Evolutionary conservation across 2,113 vertebrate genomes (phyloP), one percentile per base, ranked within the genome.

Genomic region (Semicossyphus pulcher): DNA sequence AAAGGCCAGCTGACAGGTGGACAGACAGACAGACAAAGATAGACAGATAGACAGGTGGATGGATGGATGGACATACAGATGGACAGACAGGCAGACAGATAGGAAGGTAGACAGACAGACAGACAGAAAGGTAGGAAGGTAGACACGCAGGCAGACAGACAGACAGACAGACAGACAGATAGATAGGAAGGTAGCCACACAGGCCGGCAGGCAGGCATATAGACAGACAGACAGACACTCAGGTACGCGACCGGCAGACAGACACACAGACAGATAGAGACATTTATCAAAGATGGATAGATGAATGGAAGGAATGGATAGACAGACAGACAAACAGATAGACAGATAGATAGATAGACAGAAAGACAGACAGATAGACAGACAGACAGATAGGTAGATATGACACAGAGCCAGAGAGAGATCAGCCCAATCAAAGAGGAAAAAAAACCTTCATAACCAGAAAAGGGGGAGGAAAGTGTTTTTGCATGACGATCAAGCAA

Each of bases 401-500:
- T n/a, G 16, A 69, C 14, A 53, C 36, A 57, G 3, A 53, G 47
- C 42, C 14, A 25, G n/a, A 20, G 42, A 25, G 11, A 76, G 62
- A 77, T 67, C 72, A 76, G 67, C 12, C 62, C 58, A 79, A 79
- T 84, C 70, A 72, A 67, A 78, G 60, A 10, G 26, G 23, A n/a
- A 61, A 37, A 42, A 74, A 54, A 34, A 10, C 68, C 71, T 58
- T 29, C 59, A 47, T 44, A 53, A 69, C 25, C 56, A 73, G 71
- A 83, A 78, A 58, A 56, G 11, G 44, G 47, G 41, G 45, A 39
- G 62, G 63, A 59, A 72, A 78, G 39, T 71, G 31, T 59, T 84
- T 85, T 69, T 89, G 78, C 72, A 80, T 83, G 69, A 85, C 66
- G 75, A 87, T 84, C 65, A 81, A 86, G 85, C 80, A 73, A 76